Evolutionary conservation across 2,113 vertebrate species (phyloP).

Genomic region (Corythornis madagascariensis): DNA sequence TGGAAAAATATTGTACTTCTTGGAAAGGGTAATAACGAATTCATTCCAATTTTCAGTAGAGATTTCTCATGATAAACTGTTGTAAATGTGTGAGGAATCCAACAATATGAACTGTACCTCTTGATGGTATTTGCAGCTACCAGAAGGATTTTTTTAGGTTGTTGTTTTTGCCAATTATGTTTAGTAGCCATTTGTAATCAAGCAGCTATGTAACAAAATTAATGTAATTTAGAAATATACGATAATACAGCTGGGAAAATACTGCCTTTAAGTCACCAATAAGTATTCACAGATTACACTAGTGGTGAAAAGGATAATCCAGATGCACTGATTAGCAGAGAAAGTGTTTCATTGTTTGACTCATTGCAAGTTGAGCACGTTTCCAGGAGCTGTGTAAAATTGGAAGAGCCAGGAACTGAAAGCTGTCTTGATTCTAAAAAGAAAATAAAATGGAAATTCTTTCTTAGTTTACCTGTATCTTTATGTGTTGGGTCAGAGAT

Average conservation of each 20-base stretch:
- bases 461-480: not conserved
- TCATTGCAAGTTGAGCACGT: constrained; percentile 33
- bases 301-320: not conserved
- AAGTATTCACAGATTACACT: constrained; percentile 12
- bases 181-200: constrained; percentile 10
- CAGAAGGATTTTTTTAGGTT: not conserved
- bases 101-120: not conserved
- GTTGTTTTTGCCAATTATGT: not conserved
- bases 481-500: not conserved
- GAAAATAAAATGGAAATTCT: constrained; percentile 21
- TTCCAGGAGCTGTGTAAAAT: constrained; percentile 18
- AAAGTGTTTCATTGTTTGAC: constrained; percentile 33
- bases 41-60: not conserved
- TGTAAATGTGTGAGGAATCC: not conserved
- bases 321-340: not conserved
- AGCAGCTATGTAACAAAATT: not conserved
- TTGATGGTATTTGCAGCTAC: not conserved
- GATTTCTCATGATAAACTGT: not conserved
- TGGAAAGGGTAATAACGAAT: constrained; percentile 10
- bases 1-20: not conserved
- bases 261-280: not conserved
- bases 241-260: not conserved
- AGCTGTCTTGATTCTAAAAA: not conserved
- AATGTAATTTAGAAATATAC: not conserved
- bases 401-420: constrained; percentile 46